Base-by-base conservation (phyloP, 2,888 invertebrate species). In the Luperina nickerlii region DNA sequence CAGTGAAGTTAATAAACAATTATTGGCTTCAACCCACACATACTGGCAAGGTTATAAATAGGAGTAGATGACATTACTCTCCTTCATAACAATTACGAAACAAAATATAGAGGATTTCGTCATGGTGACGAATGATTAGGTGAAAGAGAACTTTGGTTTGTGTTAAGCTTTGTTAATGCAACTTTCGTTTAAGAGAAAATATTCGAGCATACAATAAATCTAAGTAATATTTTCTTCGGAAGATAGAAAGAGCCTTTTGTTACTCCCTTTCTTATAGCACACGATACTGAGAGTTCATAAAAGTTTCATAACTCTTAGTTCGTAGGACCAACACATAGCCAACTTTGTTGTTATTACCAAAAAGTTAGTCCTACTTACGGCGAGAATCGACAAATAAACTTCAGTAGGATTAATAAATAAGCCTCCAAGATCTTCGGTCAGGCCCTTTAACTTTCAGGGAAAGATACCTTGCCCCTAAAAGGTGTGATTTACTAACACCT, bases 11-110 rank as follows among this genome's bases (percentile, higher is more conserved):
- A 69, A 54, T 45, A 32, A 83, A 86, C 87, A 83, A 80, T 48
- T 42, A 42, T 83, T 79, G 45, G 20, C 11, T 75, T n/a, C 42
- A 71, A 42, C 80, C 80, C 74, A 79, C 85, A 45, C 74, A n/a
- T 38, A n/a, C 3, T 79, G 7, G 45, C 66, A 76, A 71, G 42
- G 42, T 74, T 83, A 76, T 74, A 73, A 73, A 82, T 79, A 76
- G 27, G 15, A 72, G 7, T 70, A 63, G 13, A 72, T 83, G 62
- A 65, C 42, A 62, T 72, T 65, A 66, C 74, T 84, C 74, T 74
- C 80, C 45, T 45, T 45, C 65, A 57, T 80, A 74, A 78, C 11
- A 13, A 76, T 86, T 83, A 79, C 76, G 75, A 76, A 79, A 83
- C 54, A 74, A 79, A 67, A 48, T 62, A 51, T 9, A 51, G 48